These are phyloP conservation scores for Lepisosteus oculatus DNA, from an alignment of 2,113 vertebrate species.

Conservation along the genomic window DNA sequence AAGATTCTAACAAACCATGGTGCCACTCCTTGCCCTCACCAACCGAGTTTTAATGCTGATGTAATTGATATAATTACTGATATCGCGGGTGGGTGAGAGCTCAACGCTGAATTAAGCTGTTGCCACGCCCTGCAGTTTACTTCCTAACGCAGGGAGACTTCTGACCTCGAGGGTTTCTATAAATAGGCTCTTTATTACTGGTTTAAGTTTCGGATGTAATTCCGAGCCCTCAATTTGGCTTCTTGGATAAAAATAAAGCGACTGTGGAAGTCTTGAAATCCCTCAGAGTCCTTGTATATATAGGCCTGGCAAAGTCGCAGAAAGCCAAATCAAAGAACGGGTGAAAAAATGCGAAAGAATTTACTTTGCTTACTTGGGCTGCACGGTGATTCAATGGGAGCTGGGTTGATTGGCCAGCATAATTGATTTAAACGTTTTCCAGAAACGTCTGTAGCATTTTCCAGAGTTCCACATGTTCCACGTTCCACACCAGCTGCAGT, in stretches of 20 bases:
- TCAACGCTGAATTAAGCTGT: background rate
- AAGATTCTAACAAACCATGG: background rate
- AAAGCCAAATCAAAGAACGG: background rate
- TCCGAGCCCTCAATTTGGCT: background rate
- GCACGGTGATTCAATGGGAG: background rate
- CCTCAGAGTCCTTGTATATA: background rate
- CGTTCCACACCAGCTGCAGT: no score
- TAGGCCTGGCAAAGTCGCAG: background rate
- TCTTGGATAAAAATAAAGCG: background rate
- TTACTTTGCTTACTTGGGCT: no score
- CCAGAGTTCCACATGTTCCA: no score
- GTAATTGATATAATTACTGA: background rate
- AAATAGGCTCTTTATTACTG: background rate
- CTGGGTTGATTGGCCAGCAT: background rate
- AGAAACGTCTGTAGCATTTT: no score
- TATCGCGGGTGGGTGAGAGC: background rate
- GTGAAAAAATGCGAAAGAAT: background rate
- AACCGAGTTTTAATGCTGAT: background rate
- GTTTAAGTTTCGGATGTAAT: slow-evolving; percentile 4
- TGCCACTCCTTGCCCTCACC: background rate
- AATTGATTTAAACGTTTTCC: no score
- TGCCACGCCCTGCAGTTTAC: background rate
- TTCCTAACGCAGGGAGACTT: background rate
- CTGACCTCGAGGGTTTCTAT: background rate
- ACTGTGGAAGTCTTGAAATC: background rate